phyloP scores from a whole-genome alignment of 2,113 vertebrate species.

The Daboia siamensis region DNA sequence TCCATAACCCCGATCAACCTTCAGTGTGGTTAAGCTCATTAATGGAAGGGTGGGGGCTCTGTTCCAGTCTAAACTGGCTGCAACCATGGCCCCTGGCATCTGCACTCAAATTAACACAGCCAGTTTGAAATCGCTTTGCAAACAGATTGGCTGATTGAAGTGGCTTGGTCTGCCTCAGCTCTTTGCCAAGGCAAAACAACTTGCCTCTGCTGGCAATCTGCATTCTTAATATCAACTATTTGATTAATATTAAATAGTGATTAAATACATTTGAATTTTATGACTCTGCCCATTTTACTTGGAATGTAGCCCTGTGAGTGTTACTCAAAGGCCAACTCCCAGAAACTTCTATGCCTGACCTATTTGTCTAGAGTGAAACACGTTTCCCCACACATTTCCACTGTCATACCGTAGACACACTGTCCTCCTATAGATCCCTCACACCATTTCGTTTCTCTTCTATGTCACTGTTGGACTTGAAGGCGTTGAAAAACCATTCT shows the following conservation, averaged over 20 bases:
- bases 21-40: not conserved
- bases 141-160: not conserved
- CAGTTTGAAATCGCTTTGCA: not conserved
- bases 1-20: not conserved
- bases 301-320: not conserved
- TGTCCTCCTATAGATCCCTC: not conserved
- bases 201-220: not conserved
- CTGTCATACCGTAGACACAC: not conserved
- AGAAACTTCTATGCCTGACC: not conserved
- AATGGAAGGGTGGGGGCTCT: not conserved
- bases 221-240: not conserved
- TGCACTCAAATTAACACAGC: not conserved
- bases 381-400: not conserved
- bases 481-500: not conserved
- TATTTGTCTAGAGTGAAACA: not conserved
- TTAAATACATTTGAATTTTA: not conserved
- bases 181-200: not conserved
- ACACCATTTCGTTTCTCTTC: not conserved
- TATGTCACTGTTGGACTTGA: not conserved
- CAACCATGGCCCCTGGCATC: not conserved
- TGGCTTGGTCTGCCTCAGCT: not conserved
- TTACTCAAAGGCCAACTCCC: not conserved
- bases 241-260: not conserved
- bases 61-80: not conserved
- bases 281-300: not conserved